phyloP scores from a whole-genome alignment of 2,888 invertebrate species.

The Eurois occulta region DNA sequence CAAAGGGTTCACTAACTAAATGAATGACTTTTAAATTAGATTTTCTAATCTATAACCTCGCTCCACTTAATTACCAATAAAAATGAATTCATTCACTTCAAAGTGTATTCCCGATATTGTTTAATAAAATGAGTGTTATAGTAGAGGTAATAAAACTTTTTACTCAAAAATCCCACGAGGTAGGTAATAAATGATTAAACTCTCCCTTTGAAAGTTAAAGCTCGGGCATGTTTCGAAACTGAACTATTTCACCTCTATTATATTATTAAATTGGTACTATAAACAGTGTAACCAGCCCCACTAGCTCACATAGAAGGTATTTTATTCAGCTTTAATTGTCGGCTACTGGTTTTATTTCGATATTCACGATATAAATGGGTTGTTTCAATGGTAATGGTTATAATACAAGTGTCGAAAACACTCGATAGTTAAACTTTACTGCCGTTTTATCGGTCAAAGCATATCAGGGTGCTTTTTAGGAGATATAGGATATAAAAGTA shows the following conservation, averaged over 20 bases:
- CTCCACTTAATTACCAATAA: constrained; percentile 51
- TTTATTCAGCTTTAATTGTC: constrained; percentile 46
- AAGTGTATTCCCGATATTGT: constrained; percentile 43
- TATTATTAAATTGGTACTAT: constrained; percentile 54
- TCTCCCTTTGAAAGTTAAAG: constrained; percentile 25
- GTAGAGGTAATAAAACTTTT: constrained; percentile 53
- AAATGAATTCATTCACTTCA: constrained; percentile 42
- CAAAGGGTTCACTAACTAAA: constrained; percentile 23
- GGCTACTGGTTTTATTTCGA: constrained; percentile 65
- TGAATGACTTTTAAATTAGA: constrained; percentile 26
- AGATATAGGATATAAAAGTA: constrained; percentile 19
- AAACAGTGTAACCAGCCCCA: constrained; percentile 38
- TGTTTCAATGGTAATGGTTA: constrained; percentile 40
- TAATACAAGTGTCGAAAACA: constrained; percentile 44
- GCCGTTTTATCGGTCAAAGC: constrained; percentile 44
- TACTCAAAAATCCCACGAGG: constrained; percentile 30
- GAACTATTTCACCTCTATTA: constrained; percentile 34
- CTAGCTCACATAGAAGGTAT: constrained; percentile 22
- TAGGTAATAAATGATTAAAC: constrained; percentile 36
- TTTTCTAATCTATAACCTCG: constrained; percentile 44
- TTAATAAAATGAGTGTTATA: constrained; percentile 23
- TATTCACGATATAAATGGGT: constrained; percentile 42
- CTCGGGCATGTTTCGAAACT: constrained; percentile 37
- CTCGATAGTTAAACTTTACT: constrained; percentile 41
- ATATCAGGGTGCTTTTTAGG: constrained; percentile 15